A percentile compares a stretch with the other conserved stretches of the same genome.
These are phyloP conservation scores for Ploceus nigricollis DNA, from an alignment of 2,113 vertebrate species.

Conservation along the genomic window DNA sequence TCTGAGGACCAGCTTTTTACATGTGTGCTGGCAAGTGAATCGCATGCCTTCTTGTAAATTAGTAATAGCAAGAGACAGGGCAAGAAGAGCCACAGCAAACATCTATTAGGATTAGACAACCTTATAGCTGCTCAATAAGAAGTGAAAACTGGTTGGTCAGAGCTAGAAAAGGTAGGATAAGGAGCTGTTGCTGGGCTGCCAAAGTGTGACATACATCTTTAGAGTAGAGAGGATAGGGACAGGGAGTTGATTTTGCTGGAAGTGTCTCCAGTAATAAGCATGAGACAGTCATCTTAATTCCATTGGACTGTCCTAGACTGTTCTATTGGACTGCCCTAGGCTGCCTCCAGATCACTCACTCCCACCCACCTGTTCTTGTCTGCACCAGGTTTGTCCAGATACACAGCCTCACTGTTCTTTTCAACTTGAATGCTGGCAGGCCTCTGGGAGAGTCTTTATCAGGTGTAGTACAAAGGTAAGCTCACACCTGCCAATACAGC, in stretches of 20 bases:
- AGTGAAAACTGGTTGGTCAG: background rate
- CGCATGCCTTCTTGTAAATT: background rate
- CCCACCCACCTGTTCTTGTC: background rate
- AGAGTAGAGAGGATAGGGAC: background rate
- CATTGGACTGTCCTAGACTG: background rate
- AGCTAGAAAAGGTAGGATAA: background rate
- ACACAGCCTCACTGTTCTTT: background rate
- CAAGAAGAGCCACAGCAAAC: background rate
- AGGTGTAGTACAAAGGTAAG: background rate
- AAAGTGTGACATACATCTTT: background rate
- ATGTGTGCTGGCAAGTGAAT: background rate
- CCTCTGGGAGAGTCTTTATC: background rate
- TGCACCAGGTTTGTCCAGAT: accelerated
- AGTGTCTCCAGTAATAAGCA: background rate
- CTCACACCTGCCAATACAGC: background rate
- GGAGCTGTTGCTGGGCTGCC: background rate
- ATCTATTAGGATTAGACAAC: background rate
- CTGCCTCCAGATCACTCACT: background rate
- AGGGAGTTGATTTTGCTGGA: background rate
- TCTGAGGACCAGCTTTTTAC: background rate
- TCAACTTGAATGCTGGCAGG: background rate
- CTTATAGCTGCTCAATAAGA: background rate
- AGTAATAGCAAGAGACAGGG: background rate
- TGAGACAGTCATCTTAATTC: background rate
- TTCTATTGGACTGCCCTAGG: background rate